Evolutionary conservation across 2,888 invertebrate species (phyloP).

Genomic region (Acholoe squamosa): DNA sequence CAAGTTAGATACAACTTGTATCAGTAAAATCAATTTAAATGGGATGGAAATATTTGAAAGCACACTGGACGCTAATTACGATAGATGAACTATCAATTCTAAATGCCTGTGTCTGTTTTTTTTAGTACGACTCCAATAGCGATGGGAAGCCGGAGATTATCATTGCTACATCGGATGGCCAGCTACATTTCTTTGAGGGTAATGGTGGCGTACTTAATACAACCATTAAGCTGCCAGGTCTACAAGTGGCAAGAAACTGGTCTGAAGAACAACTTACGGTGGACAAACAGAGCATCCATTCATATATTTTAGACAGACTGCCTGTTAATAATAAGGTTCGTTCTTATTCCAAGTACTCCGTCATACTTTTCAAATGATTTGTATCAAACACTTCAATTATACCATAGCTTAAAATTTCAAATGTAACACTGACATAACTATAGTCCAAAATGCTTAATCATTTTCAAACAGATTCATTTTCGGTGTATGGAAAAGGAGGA

Average conservation of each 20-base stretch:
- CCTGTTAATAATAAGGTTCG: slow-evolving; percentile 35
- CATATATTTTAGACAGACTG: slow-evolving; percentile 70
- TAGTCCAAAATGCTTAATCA: too few relatives aligned
- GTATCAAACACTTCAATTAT: too few relatives aligned
- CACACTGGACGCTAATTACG: too few relatives aligned
- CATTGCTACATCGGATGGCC: slow-evolving; percentile 77
- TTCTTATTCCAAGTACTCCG: background rate
- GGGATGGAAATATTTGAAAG: background rate
- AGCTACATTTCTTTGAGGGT: slow-evolving; percentile 74
- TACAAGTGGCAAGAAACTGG: slow-evolving; percentile 78
- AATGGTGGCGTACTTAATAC: slow-evolving; percentile 70
- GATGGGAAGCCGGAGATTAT: slow-evolving; percentile 80
- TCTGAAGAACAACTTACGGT: slow-evolving; percentile 72
- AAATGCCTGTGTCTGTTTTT: background rate
- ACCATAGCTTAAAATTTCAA: too few relatives aligned
- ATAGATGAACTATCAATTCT: too few relatives aligned
- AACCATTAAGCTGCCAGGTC: slow-evolving; percentile 73
- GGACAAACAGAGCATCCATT: slow-evolving; percentile 72
- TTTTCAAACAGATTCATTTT: too few relatives aligned
- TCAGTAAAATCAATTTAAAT: background rate
- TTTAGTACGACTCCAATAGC: slow-evolving; percentile 79
- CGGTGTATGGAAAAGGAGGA: too few relatives aligned
- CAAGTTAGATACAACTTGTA: too few relatives aligned
- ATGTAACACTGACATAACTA: too few relatives aligned
- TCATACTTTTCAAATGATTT: too few relatives aligned